Evolutionary conservation across 2,797 vertebrate species (phyloP).

Genomic region (Poeciliopsis paucimaculata): DNA sequence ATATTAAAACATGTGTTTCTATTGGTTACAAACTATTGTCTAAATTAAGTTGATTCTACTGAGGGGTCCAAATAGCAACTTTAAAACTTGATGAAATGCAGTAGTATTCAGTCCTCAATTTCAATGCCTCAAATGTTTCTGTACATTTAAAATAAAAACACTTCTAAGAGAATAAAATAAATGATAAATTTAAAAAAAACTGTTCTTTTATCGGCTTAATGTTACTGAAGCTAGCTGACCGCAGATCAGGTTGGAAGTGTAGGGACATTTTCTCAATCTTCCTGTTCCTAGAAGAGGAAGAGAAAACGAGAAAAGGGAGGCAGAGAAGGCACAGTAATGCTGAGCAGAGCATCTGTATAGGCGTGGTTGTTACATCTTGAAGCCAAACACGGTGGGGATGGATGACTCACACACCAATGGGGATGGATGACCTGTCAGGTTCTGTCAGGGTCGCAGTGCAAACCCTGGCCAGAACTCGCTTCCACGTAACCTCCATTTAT

Average conservation of each 20-base stretch:
- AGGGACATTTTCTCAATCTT: constrained; percentile 21
- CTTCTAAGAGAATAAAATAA: background rate
- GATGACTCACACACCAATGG: constrained; percentile 43
- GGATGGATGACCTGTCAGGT: constrained; percentile 26
- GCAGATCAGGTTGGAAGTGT: constrained; percentile 28
- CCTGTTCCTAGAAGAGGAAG: constrained; percentile 13
- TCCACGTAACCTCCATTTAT: constrained; percentile 47
- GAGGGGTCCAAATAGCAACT: background rate
- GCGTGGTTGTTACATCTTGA: constrained; percentile 51
- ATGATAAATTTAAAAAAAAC: background rate
- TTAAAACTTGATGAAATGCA: background rate
- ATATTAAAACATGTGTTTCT: background rate
- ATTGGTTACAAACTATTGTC: background rate
- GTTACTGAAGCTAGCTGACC: background rate
- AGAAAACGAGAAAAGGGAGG: background rate
- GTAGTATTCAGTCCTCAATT: background rate
- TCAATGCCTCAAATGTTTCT: background rate
- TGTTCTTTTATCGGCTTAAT: background rate
- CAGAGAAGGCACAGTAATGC: background rate
- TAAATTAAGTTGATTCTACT: background rate
- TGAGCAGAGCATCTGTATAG: constrained; percentile 46
- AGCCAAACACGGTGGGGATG: constrained; percentile 4
- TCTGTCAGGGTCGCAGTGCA: constrained; percentile 28
- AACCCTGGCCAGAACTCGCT: constrained; percentile 7
- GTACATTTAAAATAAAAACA: background rate